Conservation (phyloP, 2,113 vertebrate genomes). For the Platysteira castanea region DNA sequence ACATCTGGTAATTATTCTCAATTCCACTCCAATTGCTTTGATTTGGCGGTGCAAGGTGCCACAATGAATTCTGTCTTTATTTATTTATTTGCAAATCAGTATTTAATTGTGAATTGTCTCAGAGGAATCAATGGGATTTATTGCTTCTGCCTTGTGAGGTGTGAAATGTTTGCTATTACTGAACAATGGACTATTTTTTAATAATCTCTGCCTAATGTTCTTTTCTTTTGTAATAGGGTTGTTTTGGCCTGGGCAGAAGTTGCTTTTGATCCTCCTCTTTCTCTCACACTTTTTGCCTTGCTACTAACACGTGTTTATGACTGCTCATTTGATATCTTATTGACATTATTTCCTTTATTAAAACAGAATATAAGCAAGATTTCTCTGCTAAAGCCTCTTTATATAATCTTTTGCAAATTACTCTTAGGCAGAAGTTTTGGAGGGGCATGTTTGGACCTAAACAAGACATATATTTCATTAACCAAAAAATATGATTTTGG, state of each 20-base stretch:
- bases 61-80: slow-evolving; percentile 12
- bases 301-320: not conserved
- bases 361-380: not conserved
- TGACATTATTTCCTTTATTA: not conserved
- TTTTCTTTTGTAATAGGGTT: not conserved
- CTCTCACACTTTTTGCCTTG: not conserved
- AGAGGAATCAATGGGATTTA: slow-evolving; percentile 68
- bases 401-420: not conserved
- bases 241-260: not conserved
- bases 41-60: not conserved
- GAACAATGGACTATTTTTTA: slow-evolving; percentile 66
- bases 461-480: not conserved
- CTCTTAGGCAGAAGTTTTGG: not conserved
- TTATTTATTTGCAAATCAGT: slow-evolving; percentile 62
- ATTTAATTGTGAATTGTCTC: slow-evolving; percentile 72
- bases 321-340: not conserved
- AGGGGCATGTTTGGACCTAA: not conserved
- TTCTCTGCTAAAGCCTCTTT: not conserved
- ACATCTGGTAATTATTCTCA: slow-evolving; percentile 63
- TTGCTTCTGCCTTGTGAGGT: slow-evolving; percentile 65
- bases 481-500: not conserved
- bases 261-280: not conserved
- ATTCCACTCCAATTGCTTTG: slow-evolving; percentile 43
- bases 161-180: slow-evolving; percentile 65
- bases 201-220: slow-evolving; percentile 34